Base-by-base conservation (phyloP, 2,888 invertebrate species). In the Clitarchus hookeri region DNA sequence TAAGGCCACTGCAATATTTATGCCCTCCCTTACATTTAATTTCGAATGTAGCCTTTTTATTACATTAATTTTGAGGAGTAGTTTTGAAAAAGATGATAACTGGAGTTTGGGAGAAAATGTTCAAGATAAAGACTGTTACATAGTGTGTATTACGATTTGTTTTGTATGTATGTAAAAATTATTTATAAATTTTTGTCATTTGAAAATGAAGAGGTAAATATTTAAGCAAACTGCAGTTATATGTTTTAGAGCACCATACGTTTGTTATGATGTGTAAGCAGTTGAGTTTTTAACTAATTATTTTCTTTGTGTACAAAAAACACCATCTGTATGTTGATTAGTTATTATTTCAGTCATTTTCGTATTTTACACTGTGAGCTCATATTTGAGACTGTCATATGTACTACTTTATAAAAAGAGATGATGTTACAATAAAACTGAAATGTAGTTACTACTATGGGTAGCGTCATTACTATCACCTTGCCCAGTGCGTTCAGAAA, bases 231-330 rank as follows among this genome's bases (percentile, higher is more conserved):
- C 65, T 65, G 65, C 65, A 65, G 65, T 65, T 65, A 65, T 1
- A 65, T 65, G 65, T 65, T 65, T 36, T n/a, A 65, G 65, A 65
- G 23, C 65, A 65, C 65, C 19, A 23, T 65, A n/a, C 3, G 16
- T 65, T 65, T 65, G n/a, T 65, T 65, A 65, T 53, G 53, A 53
- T 23, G 65, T 65, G 65, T n/a, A 65, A 23, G 65, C 65, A 16
- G 65, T 65, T 65, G 16, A 16, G 16, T 6, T 65, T 65, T 65
- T 11, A 65, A 65, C 65, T 65, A 65, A 65, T 65, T n/a, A 65
- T 65, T 65, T 65, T 65, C 65, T 65, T 65, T 65, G 65, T 65
- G 65, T 65, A n/a, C 65, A 65, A 65, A 65, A 65, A 65, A 65
- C 65, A 65, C 65, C 65, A 65, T 65, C 65, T 65, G 65, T 65